Evolutionary conservation across 2,797 vertebrate species (phyloP).

Genomic region (Sebastes variabilis): DNA sequence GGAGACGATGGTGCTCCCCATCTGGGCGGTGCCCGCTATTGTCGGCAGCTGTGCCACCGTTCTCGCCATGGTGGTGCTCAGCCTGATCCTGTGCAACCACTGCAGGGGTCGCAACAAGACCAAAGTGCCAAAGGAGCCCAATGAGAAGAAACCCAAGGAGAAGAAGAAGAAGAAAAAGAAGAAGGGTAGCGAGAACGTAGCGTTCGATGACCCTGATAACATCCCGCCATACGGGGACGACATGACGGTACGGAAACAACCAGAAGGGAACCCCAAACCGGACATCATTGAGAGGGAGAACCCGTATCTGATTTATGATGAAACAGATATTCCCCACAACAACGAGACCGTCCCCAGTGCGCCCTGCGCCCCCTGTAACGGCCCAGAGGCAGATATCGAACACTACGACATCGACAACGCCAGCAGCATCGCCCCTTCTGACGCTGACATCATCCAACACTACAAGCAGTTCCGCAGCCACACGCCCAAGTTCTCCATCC

Average conservation of each 20-base stretch:
- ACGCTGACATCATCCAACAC: constrained; percentile 97
- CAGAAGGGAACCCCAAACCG: constrained; percentile 96
- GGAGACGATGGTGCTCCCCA: constrained; percentile 87
- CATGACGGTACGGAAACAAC: constrained; percentile 96
- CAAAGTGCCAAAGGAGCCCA: constrained; percentile 85
- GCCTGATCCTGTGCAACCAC: constrained; percentile 95
- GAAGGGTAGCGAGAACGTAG: constrained; percentile 97
- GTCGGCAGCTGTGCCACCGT: constrained; percentile 93
- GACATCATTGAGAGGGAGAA: constrained; percentile 98
- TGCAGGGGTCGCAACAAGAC: constrained; percentile 88
- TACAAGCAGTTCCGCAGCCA: constrained; percentile 98
- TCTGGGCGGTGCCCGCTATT: constrained; percentile 97
- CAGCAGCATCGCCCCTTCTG: constrained; percentile 97
- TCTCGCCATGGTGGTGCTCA: constrained; percentile 92
- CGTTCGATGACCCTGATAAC: constrained; percentile 95
- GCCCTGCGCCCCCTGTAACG: constrained; percentile 87
- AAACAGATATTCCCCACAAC: constrained; percentile 90
- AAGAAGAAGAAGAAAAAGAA: constrained; percentile 98
- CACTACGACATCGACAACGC: constrained; percentile 99
- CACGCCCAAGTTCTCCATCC: constrained; percentile 96
- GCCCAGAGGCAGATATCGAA: constrained; percentile 91
- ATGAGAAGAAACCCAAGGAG: constrained; percentile 93
- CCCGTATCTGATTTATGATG: constrained; percentile 96
- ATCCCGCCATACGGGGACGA: constrained; percentile 95
- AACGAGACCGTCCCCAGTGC: constrained; percentile 92